phyloP scores from a whole-genome alignment of 2,888 invertebrate species.

The Dryomyza anilis region DNA sequence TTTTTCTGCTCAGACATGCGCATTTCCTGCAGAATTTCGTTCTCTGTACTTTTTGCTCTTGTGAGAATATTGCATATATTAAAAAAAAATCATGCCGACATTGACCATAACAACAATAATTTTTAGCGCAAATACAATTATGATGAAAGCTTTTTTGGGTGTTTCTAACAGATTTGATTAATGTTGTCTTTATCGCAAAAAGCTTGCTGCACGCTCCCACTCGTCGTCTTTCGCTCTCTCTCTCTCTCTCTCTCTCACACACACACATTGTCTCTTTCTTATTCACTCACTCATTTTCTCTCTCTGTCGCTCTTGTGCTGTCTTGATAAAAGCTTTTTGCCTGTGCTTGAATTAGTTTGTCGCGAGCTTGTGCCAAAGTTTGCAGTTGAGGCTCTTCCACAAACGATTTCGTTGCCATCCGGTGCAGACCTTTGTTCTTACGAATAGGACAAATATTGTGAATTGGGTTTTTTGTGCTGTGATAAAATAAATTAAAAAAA shows the following conservation, averaged over 20 bases:
- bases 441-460: constrained; percentile 43
- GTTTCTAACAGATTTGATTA: too few species aligned
- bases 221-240: too few species aligned
- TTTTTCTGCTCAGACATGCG: constrained; percentile 13
- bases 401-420: constrained; percentile 57
- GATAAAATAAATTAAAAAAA: constrained; percentile 50
- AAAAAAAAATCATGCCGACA: too few species aligned
- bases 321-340: constrained; percentile 12
- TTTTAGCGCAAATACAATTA: too few species aligned
- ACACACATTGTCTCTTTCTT: background rate
- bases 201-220: background rate
- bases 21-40: background rate
- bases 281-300: background rate
- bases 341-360: background rate
- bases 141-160: too few species aligned
- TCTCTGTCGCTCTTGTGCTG: background rate
- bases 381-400: constrained; percentile 40
- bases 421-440: constrained; percentile 53
- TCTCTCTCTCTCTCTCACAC: background rate
- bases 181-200: too few species aligned
- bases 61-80: background rate
- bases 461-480: constrained; percentile 53
- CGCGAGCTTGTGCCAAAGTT: constrained; percentile 10
- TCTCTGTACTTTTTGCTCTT: too few species aligned
- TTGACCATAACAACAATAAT: too few species aligned